Evolutionary conservation across 2,797 vertebrate species (phyloP).

Genomic region (Leucoraja ocellata): DNA sequence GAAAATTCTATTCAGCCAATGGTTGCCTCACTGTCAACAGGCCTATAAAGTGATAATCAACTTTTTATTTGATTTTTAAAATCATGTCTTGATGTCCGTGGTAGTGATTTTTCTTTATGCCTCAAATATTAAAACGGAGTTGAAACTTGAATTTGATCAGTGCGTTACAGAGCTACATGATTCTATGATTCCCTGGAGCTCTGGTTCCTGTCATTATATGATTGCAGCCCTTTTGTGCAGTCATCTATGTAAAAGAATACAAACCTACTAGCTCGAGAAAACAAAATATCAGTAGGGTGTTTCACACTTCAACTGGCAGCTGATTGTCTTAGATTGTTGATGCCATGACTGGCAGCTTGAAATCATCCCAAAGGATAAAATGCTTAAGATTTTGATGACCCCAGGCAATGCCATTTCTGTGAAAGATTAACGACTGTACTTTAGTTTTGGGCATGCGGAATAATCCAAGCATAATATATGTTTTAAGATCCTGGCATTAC

Average conservation of each 20-base stretch:
- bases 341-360: neutral
- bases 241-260: neutral
- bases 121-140: neutral
- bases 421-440: neutral
- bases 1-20: neutral
- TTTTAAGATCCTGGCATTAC: neutral
- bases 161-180: neutral
- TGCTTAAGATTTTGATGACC: neutral
- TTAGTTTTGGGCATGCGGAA: neutral
- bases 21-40: neutral
- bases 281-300: constrained; percentile 9
- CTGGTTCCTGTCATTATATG: neutral
- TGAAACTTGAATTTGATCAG: neutral
- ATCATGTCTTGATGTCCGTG: neutral
- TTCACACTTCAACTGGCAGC: neutral
- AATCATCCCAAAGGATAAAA: neutral
- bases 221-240: neutral
- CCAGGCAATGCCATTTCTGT: neutral
- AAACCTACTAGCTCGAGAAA: neutral
- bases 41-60: neutral
- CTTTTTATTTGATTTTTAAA: neutral
- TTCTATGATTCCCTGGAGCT: neutral
- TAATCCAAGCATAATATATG: neutral
- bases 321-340: constrained; percentile 4
- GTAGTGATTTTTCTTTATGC: neutral